These are phyloP conservation scores for Dipodomys ordii DNA, from an alignment of 2,113 vertebrate species.

Conservation along the genomic window DNA sequence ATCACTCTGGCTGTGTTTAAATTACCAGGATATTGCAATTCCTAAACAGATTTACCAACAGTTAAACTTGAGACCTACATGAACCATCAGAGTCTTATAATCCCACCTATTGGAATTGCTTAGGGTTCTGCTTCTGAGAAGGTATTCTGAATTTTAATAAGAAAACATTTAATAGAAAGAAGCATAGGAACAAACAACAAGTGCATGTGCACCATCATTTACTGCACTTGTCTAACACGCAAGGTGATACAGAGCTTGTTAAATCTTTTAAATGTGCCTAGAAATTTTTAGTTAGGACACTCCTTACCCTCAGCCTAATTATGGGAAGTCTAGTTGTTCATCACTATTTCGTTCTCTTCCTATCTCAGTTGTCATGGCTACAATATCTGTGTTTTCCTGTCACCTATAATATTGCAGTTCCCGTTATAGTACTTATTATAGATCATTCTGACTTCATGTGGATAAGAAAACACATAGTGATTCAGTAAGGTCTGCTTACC, in stretches of 20 bases:
- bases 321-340: background rate
- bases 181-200: background rate
- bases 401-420: background rate
- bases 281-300: background rate
- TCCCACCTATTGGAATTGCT: background rate
- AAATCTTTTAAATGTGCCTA: background rate
- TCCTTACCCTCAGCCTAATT: background rate
- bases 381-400: background rate
- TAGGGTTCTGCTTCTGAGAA: background rate
- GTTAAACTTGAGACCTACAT: constrained; percentile 4
- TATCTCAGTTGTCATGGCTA: background rate
- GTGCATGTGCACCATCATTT: fast-evolving
- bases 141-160: background rate
- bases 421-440: background rate
- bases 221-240: fast-evolving
- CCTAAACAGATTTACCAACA: constrained; percentile 30
- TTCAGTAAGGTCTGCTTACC: background rate
- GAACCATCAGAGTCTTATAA: background rate
- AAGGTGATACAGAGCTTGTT: background rate
- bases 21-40: constrained; percentile 20
- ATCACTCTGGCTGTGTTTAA: background rate
- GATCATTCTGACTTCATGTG: background rate
- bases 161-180: background rate
- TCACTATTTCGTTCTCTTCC: background rate
- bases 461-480: background rate